phyloP scores from a whole-genome alignment of 2,797 vertebrate species.

The Microhierax caerulescens region DNA sequence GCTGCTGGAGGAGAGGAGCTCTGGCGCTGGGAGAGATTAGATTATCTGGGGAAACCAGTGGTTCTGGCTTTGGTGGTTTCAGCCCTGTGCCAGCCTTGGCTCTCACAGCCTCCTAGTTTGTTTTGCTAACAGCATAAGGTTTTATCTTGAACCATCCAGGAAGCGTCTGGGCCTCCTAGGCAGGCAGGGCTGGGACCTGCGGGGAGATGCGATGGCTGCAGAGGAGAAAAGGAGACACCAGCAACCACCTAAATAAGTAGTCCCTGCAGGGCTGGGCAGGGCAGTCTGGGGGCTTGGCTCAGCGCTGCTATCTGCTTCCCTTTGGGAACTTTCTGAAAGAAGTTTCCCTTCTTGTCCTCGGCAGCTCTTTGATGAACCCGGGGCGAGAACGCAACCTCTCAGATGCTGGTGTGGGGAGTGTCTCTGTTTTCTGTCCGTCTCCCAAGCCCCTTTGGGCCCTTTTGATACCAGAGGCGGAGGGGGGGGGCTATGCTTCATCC shows the following conservation, averaged over 20 bases:
- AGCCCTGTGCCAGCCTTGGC: slow-evolving; percentile 57
- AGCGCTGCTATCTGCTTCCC: background rate
- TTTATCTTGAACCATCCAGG: slow-evolving; percentile 61
- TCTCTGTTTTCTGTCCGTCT: background rate
- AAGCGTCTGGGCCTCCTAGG: slow-evolving; percentile 64
- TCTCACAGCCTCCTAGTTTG: slow-evolving; percentile 56
- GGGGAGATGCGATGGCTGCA: slow-evolving; percentile 30
- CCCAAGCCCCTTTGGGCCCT: background rate
- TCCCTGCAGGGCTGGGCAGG: slow-evolving; percentile 48
- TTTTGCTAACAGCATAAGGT: slow-evolving; percentile 67
- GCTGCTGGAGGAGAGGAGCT: background rate
- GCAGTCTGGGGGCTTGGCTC: slow-evolving; percentile 54
- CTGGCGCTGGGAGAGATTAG: slow-evolving; percentile 15
- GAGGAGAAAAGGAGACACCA: slow-evolving; percentile 54
- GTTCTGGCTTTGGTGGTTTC: slow-evolving; percentile 54
- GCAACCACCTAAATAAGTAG: slow-evolving; percentile 37
- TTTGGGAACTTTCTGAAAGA: slow-evolving; percentile 50
- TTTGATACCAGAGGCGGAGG: fast-evolving
- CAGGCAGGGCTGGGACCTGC: slow-evolving; percentile 45
- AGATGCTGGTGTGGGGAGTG: background rate
- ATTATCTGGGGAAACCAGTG: slow-evolving; percentile 53
- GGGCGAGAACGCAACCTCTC: background rate
- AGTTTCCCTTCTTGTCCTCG: slow-evolving; percentile 2
- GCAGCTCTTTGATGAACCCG: slow-evolving; percentile 43
- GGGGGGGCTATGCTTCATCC: too few relatives aligned